phyloP scores from a whole-genome alignment of 2,888 invertebrate genomes.

The Hirtodrosophila confusa region DNA sequence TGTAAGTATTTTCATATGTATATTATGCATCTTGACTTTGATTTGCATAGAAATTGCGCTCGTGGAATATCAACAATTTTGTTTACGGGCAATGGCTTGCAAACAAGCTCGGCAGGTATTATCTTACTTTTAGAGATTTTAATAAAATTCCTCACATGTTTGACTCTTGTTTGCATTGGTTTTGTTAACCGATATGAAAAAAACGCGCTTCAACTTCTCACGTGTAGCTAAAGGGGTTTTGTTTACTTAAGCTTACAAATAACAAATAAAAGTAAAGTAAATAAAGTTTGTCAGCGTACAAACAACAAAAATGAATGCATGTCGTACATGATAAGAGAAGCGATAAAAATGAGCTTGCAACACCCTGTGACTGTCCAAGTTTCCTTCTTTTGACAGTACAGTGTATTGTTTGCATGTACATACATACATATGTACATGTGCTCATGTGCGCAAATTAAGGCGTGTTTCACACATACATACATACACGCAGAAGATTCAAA shows the following conservation, averaged over 20 bases:
- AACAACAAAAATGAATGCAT: slow-evolving; percentile 20
- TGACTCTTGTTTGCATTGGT: neutral
- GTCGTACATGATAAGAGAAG: slow-evolving; percentile 33
- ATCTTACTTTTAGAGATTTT: too few species aligned
- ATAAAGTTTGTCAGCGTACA: slow-evolving; percentile 20
- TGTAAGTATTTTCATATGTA: neutral
- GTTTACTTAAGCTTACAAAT: neutral
- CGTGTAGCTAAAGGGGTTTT: slow-evolving; percentile 1
- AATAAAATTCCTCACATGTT: too few species aligned
- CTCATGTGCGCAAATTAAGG: slow-evolving; percentile 40
- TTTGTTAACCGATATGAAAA: slow-evolving; percentile 1
- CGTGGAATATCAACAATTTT: neutral
- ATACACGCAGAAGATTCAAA: slow-evolving; percentile 19
- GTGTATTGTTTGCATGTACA: neutral
- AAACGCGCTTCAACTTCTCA: slow-evolving; percentile 6
- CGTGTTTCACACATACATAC: slow-evolving; percentile 38
- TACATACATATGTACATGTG: slow-evolving; percentile 5
- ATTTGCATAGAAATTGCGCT: neutral
- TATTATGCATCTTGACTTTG: neutral
- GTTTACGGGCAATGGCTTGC: too few species aligned
- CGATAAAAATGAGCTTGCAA: slow-evolving; percentile 19
- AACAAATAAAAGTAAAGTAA: slow-evolving; percentile 10
- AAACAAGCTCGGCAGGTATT: too few species aligned
- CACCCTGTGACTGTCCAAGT: slow-evolving; percentile 43
- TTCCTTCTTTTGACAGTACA: slow-evolving; percentile 15